These are phyloP conservation scores for Platycheirus rosarum DNA, from an alignment of 2,888 invertebrate genomes.

Conservation along the genomic window DNA sequence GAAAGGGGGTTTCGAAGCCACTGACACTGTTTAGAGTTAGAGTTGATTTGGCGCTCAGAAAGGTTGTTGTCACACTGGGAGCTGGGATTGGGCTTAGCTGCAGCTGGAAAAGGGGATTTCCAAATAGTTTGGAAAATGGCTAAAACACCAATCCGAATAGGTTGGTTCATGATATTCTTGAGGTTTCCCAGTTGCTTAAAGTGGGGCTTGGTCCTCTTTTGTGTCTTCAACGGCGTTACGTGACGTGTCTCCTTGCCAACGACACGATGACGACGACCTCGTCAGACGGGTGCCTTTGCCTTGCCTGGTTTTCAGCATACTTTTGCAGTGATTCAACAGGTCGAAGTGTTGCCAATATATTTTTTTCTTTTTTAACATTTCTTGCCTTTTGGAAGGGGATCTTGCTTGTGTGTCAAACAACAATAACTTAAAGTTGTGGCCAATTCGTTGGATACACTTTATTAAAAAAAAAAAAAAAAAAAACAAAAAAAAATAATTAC, in stretches of 20 bases:
- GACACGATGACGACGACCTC: background rate
- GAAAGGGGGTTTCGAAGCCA: slow-evolving; percentile 26
- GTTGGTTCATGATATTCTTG: no score
- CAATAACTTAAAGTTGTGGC: slow-evolving; percentile 48
- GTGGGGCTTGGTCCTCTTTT: slow-evolving; percentile 26
- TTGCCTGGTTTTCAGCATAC: slow-evolving; percentile 50
- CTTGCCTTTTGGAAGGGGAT: slow-evolving; percentile 17
- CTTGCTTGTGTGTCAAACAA: slow-evolving; percentile 31
- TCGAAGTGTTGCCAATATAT: slow-evolving; percentile 58
- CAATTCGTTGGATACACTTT: slow-evolving; percentile 31
- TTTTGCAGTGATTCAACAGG: slow-evolving; percentile 71
- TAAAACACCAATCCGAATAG: no score
- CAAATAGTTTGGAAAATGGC: no score
- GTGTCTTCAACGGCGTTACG: slow-evolving; percentile 18
- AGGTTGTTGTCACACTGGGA: slow-evolving; percentile 48
- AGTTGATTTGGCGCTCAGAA: slow-evolving; percentile 58
- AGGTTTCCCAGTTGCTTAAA: slow-evolving; percentile 49
- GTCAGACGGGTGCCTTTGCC: no score
- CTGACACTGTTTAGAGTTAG: slow-evolving; percentile 43
- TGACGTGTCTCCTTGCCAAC: slow-evolving; percentile 10
- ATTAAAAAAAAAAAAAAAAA: no score
- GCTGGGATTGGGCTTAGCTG: no score
- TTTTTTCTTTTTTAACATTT: background rate
- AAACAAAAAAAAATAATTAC: no score
- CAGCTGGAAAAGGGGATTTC: background rate